Evolutionary conservation across 2,888 invertebrate genomes (phyloP).

Genomic region (Diarsia brunnea): DNA sequence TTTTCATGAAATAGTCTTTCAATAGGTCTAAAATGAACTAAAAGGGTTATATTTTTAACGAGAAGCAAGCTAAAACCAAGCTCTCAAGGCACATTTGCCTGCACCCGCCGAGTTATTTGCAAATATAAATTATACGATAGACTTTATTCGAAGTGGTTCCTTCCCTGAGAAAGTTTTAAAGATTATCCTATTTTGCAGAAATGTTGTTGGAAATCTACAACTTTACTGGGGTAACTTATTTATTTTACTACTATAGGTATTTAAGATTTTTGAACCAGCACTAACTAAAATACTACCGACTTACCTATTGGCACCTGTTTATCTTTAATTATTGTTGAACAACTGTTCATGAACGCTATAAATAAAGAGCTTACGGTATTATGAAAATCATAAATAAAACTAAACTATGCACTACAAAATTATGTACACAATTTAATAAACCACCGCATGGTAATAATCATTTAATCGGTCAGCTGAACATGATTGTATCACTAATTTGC

Average conservation of each 20-base stretch:
- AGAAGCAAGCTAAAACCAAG: too few species aligned
- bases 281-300: too few species aligned
- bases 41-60: too few species aligned
- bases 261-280: neutral
- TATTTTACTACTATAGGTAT: neutral
- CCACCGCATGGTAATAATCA: neutral
- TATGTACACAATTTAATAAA: neutral
- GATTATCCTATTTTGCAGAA: slow-evolving; percentile 12
- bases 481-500: neutral
- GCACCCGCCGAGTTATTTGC: slow-evolving; percentile 21
- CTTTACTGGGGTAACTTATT: neutral
- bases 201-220: neutral
- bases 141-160: neutral
- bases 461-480: neutral
- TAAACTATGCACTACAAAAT: too few species aligned
- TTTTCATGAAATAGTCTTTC: neutral
- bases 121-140: slow-evolving; percentile 10
- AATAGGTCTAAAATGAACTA: too few species aligned
- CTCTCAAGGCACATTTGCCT: neutral
- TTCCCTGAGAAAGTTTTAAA: neutral
- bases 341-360: too few species aligned
- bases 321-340: too few species aligned
- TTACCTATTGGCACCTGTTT: too few species aligned
- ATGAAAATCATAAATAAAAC: neutral
- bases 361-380: too few species aligned